phyloP scores from a whole-genome alignment of 2,113 vertebrate species.

The Ceuthmochares aereus region DNA sequence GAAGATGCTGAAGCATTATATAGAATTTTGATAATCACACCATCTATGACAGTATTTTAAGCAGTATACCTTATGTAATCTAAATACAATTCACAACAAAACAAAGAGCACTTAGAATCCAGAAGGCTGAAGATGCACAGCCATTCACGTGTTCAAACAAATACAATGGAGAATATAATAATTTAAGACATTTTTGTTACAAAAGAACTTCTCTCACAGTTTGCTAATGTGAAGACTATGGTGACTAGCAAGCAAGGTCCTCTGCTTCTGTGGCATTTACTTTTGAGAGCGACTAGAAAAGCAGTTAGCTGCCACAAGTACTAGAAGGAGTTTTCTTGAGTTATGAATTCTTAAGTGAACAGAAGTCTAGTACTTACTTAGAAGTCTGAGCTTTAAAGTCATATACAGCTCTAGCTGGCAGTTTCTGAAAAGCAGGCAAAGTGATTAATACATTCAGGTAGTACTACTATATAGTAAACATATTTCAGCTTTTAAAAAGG shows the following conservation, averaged over 20 bases:
- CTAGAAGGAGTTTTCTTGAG: neutral
- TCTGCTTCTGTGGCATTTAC: neutral
- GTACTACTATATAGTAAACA: neutral
- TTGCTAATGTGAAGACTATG: neutral
- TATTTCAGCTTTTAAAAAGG: neutral
- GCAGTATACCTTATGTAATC: neutral
- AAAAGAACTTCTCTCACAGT: neutral
- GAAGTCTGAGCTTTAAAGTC: conserved; percentile 98
- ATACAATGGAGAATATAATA: neutral
- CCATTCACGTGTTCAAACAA: neutral
- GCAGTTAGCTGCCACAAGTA: neutral
- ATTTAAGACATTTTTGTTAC: neutral
- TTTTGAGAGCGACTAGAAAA: neutral
- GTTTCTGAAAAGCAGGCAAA: conserved; percentile 88
- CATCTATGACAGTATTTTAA: neutral
- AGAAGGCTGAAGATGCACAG: neutral
- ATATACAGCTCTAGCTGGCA: conserved; percentile 95
- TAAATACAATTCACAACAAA: neutral
- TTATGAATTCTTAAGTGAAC: neutral
- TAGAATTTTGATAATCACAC: neutral
- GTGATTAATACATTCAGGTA: conserved; percentile 20
- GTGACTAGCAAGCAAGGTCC: neutral
- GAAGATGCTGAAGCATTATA: neutral
- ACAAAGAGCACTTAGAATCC: neutral
- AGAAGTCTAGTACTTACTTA: conserved; percentile 88